These are phyloP conservation scores for Acanthochromis polyacanthus DNA, from an alignment of 2,113 vertebrate genomes.

Conservation along the genomic window DNA sequence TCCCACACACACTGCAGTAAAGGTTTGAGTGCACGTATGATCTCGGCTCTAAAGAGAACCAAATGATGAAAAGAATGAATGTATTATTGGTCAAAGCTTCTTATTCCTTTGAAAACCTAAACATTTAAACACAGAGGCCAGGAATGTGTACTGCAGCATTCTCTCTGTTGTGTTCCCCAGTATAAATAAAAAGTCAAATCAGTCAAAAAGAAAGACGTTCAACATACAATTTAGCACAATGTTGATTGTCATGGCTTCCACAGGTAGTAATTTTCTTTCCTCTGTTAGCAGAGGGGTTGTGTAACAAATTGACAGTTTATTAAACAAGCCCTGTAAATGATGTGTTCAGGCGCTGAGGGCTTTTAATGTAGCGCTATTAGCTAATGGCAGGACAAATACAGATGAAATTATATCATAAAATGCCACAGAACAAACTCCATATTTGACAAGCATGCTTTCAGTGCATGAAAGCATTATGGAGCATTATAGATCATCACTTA, in stretches of 20 bases:
- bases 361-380: neutral
- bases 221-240: neutral
- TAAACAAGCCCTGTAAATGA: slow-evolving; percentile 4
- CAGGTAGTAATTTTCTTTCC: slow-evolving; percentile 3
- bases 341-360: neutral
- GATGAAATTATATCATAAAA: neutral
- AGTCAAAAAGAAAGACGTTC: neutral
- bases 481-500: neutral
- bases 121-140: slow-evolving; percentile 1
- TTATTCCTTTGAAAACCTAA: slow-evolving; percentile 3
- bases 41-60: slow-evolving; percentile 12
- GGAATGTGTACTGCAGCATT: neutral
- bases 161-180: neutral
- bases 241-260: neutral
- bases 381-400: neutral
- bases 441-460: neutral
- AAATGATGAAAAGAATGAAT: slow-evolving; percentile 23
- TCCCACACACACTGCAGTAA: slow-evolving; percentile 40
- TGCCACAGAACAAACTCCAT: neutral
- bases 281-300: neutral
- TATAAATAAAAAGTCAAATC: neutral
- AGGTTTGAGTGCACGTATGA: slow-evolving; percentile 17
- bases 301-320: slow-evolving; percentile 5
- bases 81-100: neutral
- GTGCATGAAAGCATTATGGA: neutral